Conservation (phyloP, 2,797 vertebrate genomes). For the Coranthus polyacanthus region DNA sequence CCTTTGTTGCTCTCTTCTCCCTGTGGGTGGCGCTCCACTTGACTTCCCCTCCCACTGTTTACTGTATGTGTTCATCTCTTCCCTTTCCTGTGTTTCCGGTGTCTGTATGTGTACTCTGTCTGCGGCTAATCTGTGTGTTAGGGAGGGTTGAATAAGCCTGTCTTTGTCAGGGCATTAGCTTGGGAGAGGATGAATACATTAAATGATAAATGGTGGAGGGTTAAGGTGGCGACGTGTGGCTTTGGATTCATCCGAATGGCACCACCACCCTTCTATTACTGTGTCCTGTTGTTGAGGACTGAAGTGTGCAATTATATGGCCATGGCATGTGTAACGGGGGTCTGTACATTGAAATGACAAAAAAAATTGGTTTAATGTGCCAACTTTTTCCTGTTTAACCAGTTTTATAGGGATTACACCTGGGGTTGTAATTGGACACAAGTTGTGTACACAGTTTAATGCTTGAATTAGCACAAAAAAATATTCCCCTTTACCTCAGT, state of each 20-base stretch:
- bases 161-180: slow-evolving; percentile 72
- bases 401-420: not conserved
- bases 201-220: slow-evolving; percentile 57
- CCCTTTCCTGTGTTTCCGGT: slow-evolving; percentile 37
- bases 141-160: slow-evolving; percentile 71
- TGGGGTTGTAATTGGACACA: not conserved
- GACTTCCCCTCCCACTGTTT: slow-evolving; percentile 59
- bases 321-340: slow-evolving; percentile 22
- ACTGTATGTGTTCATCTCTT: slow-evolving; percentile 45
- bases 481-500: too few relatives aligned
- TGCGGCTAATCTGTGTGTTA: slow-evolving; percentile 73
- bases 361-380: slow-evolving; percentile 1
- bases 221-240: slow-evolving; percentile 53
- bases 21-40: slow-evolving; percentile 37
- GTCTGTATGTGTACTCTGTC: slow-evolving; percentile 54
- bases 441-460: too few relatives aligned
- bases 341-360: slow-evolving; percentile 27
- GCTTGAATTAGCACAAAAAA: too few relatives aligned
- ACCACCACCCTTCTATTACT: slow-evolving; percentile 20
- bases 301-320: slow-evolving; percentile 22
- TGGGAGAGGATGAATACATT: slow-evolving; percentile 71
- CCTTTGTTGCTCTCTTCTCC: slow-evolving; percentile 27
- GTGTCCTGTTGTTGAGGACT: slow-evolving; percentile 17
- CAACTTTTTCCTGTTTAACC: not conserved
- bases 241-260: slow-evolving; percentile 57